These are phyloP conservation scores for Tokudaia muenninki DNA, from an alignment of 2,797 vertebrate genomes.

Conservation along the genomic window DNA sequence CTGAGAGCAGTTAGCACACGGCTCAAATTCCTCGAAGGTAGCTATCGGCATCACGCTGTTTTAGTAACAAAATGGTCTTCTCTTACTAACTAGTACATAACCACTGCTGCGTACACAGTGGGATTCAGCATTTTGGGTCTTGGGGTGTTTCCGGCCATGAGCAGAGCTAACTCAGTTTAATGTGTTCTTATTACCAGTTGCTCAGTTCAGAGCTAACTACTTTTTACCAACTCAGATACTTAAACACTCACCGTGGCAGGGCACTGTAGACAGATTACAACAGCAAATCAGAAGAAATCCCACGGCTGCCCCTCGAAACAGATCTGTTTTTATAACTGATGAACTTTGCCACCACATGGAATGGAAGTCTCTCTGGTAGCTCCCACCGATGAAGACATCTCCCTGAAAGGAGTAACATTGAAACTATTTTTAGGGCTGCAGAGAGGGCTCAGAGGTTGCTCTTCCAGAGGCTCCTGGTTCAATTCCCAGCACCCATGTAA, in stretches of 20 bases:
- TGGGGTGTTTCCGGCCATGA: not conserved
- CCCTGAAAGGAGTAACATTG: not conserved
- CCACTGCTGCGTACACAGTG: not conserved
- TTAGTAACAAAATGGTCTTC: not conserved
- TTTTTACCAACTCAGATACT: slow-evolving; percentile 14
- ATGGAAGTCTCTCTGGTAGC: not conserved
- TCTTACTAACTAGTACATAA: not conserved
- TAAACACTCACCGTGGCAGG: not conserved
- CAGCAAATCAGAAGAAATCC: not conserved
- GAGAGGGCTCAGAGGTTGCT: not conserved
- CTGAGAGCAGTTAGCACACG: slow-evolving; percentile 20
- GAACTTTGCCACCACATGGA: not conserved
- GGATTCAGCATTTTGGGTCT: not conserved
- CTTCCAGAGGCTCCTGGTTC: not conserved
- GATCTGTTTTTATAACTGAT: not conserved
- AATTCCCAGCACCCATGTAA: too few species aligned
- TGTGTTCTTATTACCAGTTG: not conserved
- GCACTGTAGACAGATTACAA: not conserved
- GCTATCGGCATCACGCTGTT: not conserved
- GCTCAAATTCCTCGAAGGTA: slow-evolving; percentile 5
- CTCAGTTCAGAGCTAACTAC: not conserved
- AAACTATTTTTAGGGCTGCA: not conserved
- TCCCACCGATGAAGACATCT: not conserved
- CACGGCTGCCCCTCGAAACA: not conserved
- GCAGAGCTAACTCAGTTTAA: not conserved